Conservation (phyloP, 2,797 vertebrate genomes). For the Acestrorhynchus altus region DNA sequence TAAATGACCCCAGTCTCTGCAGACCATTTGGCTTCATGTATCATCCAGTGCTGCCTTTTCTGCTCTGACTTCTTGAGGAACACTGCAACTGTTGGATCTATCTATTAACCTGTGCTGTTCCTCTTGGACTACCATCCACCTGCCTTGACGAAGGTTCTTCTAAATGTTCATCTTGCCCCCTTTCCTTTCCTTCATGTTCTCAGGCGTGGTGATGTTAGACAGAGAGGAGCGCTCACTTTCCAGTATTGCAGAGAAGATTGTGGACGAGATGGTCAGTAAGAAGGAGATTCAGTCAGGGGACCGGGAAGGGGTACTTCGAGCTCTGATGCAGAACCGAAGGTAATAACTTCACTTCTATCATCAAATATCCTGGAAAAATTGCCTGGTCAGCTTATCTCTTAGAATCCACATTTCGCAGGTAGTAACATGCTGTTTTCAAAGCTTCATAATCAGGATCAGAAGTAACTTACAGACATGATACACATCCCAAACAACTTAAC, state of each 20-base stretch:
- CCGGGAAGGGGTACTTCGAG: conserved; percentile 77
- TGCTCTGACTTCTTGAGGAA: neutral
- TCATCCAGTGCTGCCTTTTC: neutral
- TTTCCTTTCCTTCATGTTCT: neutral
- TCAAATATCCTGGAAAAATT: no score
- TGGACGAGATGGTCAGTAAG: conserved; percentile 83
- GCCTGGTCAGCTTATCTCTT: no score
- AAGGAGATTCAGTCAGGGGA: conserved; percentile 82
- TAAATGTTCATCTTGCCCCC: neutral
- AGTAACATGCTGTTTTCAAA: no score
- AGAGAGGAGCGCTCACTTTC: conserved; percentile 79
- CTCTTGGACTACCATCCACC: neutral
- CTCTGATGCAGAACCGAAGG: conserved; percentile 84
- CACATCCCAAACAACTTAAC: no score
- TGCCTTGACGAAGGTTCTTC: neutral
- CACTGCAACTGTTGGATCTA: neutral
- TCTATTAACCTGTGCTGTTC: neutral
- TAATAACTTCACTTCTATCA: conserved; percentile 44
- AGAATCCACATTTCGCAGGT: no score
- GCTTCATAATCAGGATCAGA: no score
- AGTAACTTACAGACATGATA: no score
- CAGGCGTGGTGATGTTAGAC: conserved; percentile 85
- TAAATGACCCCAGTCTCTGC: neutral
- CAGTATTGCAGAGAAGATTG: conserved; percentile 78
- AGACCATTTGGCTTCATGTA: neutral